Evolutionary conservation across 2,797 vertebrate species (phyloP).

Genomic region (Coendou prehensilis): DNA sequence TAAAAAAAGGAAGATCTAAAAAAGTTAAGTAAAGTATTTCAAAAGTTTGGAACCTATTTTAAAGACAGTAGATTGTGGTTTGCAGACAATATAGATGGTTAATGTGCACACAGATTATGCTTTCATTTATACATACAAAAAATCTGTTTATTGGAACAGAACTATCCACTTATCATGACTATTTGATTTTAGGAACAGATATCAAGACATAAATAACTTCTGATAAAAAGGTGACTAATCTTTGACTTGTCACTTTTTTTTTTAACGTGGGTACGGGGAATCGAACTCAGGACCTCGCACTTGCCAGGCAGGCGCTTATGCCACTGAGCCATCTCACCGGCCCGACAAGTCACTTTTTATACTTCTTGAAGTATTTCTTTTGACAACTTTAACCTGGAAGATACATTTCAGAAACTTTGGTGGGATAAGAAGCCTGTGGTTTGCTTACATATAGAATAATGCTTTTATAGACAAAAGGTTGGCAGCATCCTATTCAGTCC

Average conservation of each 20-base stretch:
- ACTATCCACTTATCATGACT: slow-evolving; percentile 14
- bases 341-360: background rate
- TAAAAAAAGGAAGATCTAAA: slow-evolving; percentile 47
- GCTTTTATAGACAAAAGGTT: slow-evolving; percentile 59
- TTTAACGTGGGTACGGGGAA: too few species aligned
- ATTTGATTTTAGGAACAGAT: slow-evolving; percentile 15
- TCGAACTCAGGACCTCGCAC: too few species aligned
- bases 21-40: slow-evolving; percentile 48
- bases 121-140: slow-evolving; percentile 43
- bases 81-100: slow-evolving; percentile 22
- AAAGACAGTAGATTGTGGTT: slow-evolving; percentile 16
- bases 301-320: too few species aligned
- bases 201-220: slow-evolving; percentile 46
- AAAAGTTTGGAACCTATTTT: slow-evolving; percentile 61
- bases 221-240: slow-evolving; percentile 18
- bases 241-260: slow-evolving; percentile 40
- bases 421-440: background rate
- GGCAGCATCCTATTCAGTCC: background rate
- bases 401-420: slow-evolving; percentile 50
- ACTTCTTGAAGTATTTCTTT: slow-evolving; percentile 62
- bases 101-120: slow-evolving; percentile 8
- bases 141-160: background rate
- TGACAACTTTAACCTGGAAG: slow-evolving; percentile 4
- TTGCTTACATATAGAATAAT: background rate
- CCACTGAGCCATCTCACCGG: too few species aligned